Percentiles rank a stretch among this genome's conserved stretches.
Conservation (phyloP, 2,888 invertebrate species). For the Rhingia rostrata region DNA sequence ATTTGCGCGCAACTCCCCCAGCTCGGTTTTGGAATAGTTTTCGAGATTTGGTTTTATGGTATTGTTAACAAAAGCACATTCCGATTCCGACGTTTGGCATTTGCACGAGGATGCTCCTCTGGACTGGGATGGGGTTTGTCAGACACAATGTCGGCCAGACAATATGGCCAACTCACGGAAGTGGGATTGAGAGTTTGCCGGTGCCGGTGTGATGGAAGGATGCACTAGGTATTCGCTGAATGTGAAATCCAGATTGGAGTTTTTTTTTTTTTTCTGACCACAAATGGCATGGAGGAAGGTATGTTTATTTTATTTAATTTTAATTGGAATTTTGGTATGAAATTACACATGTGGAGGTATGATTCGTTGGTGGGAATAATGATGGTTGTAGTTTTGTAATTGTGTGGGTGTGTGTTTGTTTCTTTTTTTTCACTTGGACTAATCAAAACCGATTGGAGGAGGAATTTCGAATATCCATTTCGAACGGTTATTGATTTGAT, state of each 20-base stretch:
- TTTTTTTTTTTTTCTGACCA: constrained; percentile 60
- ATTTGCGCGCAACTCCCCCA: background rate
- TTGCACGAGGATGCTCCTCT: background rate
- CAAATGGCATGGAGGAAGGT: constrained; percentile 44
- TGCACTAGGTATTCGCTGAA: background rate
- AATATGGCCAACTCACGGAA: background rate
- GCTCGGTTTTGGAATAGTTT: constrained; percentile 19
- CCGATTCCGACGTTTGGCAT: background rate
- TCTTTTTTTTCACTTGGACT: background rate
- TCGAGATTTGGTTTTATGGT: constrained; percentile 33
- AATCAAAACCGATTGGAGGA: constrained; percentile 6
- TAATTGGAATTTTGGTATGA: constrained; percentile 67
- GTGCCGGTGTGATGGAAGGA: too few species aligned
- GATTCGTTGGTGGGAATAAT: constrained; percentile 12
- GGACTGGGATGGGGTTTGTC: background rate
- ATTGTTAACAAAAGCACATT: constrained; percentile 24
- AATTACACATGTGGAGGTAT: constrained; percentile 45
- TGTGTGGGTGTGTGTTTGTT: background rate
- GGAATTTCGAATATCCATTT: constrained; percentile 22
- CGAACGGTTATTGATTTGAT: constrained; percentile 38
- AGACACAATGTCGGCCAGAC: background rate
- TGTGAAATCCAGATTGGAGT: constrained; percentile 8
- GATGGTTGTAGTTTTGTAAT: background rate
- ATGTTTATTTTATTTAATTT: constrained; percentile 65
- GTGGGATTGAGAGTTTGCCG: too few species aligned